phyloP scores from a whole-genome alignment of 2,797 vertebrate genomes.

The Crocodylus rhombifer region DNA sequence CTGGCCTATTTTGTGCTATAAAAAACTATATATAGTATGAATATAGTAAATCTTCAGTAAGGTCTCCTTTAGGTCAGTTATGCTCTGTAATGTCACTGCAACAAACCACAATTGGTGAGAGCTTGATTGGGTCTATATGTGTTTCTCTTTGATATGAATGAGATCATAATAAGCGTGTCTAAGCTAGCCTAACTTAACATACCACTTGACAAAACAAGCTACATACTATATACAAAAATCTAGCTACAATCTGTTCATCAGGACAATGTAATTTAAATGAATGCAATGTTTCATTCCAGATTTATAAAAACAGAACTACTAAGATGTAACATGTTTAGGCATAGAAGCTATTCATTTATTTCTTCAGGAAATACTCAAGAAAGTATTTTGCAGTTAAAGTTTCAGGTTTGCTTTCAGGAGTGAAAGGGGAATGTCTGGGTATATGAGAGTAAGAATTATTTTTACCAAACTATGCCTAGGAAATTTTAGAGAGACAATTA shows the following conservation, averaged over 20 bases:
- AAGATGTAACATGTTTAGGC: constrained; percentile 68
- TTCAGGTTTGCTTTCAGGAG: constrained; percentile 24
- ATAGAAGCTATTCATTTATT: constrained; percentile 17
- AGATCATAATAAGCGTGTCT: constrained; percentile 70
- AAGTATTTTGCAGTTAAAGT: constrained; percentile 53
- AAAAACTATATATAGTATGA: constrained; percentile 44
- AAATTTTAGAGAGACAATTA: not conserved
- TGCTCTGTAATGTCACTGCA: constrained; percentile 46
- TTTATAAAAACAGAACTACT: constrained; percentile 72
- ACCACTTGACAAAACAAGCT: constrained; percentile 71
- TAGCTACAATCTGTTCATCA: constrained; percentile 48
- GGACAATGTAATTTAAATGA: constrained; percentile 67
- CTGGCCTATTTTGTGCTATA: constrained; percentile 61
- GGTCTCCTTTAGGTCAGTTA: constrained; percentile 53
- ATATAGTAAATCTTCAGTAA: constrained; percentile 61
- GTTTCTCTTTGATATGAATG: constrained; percentile 50
- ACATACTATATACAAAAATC: constrained; percentile 35
- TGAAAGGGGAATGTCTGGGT: not conserved
- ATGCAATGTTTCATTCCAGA: constrained; percentile 55
- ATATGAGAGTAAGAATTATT: not conserved
- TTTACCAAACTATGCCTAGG: constrained; percentile 10
- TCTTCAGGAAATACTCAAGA: constrained; percentile 65
- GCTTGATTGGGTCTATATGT: constrained; percentile 54
- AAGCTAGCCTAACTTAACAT: constrained; percentile 64
- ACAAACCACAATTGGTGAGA: constrained; percentile 43